Evolutionary conservation across 2,888 invertebrate species (phyloP).

Genomic region (Nephrocerus scutellatus): DNA sequence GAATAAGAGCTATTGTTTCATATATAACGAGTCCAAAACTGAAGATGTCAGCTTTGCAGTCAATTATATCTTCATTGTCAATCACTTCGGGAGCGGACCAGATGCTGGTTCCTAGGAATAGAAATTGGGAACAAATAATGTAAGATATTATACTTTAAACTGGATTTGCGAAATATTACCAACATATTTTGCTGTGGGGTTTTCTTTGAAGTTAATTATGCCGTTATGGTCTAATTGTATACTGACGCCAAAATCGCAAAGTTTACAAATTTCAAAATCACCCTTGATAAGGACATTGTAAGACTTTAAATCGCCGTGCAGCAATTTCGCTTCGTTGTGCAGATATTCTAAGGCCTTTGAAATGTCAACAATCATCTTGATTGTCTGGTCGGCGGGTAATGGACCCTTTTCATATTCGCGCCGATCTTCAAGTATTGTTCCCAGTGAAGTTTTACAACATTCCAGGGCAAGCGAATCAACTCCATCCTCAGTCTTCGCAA

Average conservation of each 20-base stretch:
- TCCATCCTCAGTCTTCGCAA: slow-evolving; percentile 41
- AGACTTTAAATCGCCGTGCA: slow-evolving; percentile 82
- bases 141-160: too few species aligned
- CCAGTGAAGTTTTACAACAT: slow-evolving; percentile 64
- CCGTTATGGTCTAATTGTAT: slow-evolving; percentile 62
- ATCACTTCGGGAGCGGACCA: slow-evolving; percentile 79
- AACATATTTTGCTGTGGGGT: slow-evolving; percentile 55
- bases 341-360: slow-evolving; percentile 68
- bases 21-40: slow-evolving; percentile 70
- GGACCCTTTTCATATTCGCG: slow-evolving; percentile 54
- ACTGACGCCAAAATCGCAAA: slow-evolving; percentile 82
- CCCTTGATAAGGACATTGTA: slow-evolving; percentile 72
- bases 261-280: slow-evolving; percentile 65
- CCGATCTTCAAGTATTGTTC: slow-evolving; percentile 65
- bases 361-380: slow-evolving; percentile 62
- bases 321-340: slow-evolving; percentile 61
- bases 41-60: slow-evolving; percentile 71
- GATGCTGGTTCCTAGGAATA: slow-evolving; percentile 59
- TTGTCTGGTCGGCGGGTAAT: slow-evolving; percentile 56
- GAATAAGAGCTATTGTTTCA: slow-evolving; percentile 70
- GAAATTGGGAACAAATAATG: background rate
- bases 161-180: too few species aligned
- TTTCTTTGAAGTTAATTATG: slow-evolving; percentile 51
- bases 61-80: slow-evolving; percentile 53
- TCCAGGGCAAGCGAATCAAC: slow-evolving; percentile 69